phyloP scores from a whole-genome alignment of 2,888 invertebrate species.

The Morinoia aosen region DNA sequence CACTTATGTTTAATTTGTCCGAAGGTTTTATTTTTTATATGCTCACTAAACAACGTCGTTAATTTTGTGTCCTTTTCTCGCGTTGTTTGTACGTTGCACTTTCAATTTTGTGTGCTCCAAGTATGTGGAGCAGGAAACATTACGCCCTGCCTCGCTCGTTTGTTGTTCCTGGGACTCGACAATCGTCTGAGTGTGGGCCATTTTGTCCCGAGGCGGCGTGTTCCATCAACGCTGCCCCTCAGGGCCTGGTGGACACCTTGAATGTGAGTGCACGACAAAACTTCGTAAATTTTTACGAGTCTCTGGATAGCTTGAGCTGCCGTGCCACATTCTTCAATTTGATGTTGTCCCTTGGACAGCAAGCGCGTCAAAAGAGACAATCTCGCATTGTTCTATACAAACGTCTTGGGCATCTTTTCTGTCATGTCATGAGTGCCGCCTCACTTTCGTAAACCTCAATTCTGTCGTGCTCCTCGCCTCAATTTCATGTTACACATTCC shows the following conservation, averaged over 20 bases:
- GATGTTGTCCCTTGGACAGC: not conserved
- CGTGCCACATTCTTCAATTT: not conserved
- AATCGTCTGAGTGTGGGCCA: not conserved
- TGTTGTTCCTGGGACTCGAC: not conserved
- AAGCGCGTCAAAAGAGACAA: not conserved
- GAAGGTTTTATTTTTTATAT: not conserved
- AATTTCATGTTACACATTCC: not conserved
- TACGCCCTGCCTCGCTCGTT: not conserved
- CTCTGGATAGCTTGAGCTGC: not conserved
- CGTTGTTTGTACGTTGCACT: too few relatives aligned
- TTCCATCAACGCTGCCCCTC: slow-evolving; percentile 4
- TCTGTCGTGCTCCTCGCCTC: not conserved
- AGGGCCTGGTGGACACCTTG: not conserved
- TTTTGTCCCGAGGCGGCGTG: not conserved
- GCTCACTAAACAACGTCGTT: not conserved
- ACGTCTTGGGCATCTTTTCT: not conserved
- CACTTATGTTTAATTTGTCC: not conserved
- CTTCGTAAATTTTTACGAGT: not conserved
- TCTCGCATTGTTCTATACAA: not conserved
- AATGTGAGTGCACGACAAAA: slow-evolving; percentile 3
- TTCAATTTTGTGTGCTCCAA: not conserved
- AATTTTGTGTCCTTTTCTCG: not conserved
- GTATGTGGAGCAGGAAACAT: not conserved
- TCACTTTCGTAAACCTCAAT: not conserved
- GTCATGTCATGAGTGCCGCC: too few relatives aligned